These are phyloP conservation scores for Cremastobaeus sp. DNA, from an alignment of 2,888 invertebrate species.

Conservation along the genomic window DNA sequence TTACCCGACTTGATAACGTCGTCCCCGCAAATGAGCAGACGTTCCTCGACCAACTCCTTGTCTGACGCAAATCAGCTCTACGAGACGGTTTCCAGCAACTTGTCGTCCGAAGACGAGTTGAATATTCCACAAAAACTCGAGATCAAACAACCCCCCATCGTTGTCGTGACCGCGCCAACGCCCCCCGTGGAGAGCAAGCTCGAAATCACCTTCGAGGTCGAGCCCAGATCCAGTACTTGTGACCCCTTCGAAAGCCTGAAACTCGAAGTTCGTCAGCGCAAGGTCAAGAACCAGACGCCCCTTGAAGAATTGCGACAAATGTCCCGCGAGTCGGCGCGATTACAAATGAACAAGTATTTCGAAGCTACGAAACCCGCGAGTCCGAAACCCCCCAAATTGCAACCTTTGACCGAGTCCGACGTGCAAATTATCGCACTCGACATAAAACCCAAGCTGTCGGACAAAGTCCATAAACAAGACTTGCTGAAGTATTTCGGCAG, in stretches of 20 bases:
- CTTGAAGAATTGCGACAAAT: slow-evolving; percentile 68
- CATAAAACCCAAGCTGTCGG: slow-evolving; percentile 70
- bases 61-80: slow-evolving; percentile 63
- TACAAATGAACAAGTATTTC: slow-evolving; percentile 74
- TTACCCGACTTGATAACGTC: slow-evolving; percentile 71
- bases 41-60: slow-evolving; percentile 61
- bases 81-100: slow-evolving; percentile 60
- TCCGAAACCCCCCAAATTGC: neutral
- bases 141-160: slow-evolving; percentile 31
- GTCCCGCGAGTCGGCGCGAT: slow-evolving; percentile 70
- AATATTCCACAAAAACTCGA: neutral
- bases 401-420: slow-evolving; percentile 31
- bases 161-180: slow-evolving; percentile 70
- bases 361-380: slow-evolving; percentile 22
- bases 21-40: slow-evolving; percentile 67
- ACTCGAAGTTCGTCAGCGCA: slow-evolving; percentile 70
- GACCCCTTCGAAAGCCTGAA: slow-evolving; percentile 71
- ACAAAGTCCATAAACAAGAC: slow-evolving; percentile 71
- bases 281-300: slow-evolving; percentile 67
- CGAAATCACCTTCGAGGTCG: slow-evolving; percentile 55
- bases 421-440: slow-evolving; percentile 65
- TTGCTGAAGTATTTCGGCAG: slow-evolving; percentile 72
- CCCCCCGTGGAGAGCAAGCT: slow-evolving; percentile 67
- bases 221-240: slow-evolving; percentile 36
- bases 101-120: slow-evolving; percentile 40